Evolutionary conservation across 2,888 invertebrate species (phyloP), one percentile per base, ranked within the genome.

Genomic region (Galerucella pusilla): DNA sequence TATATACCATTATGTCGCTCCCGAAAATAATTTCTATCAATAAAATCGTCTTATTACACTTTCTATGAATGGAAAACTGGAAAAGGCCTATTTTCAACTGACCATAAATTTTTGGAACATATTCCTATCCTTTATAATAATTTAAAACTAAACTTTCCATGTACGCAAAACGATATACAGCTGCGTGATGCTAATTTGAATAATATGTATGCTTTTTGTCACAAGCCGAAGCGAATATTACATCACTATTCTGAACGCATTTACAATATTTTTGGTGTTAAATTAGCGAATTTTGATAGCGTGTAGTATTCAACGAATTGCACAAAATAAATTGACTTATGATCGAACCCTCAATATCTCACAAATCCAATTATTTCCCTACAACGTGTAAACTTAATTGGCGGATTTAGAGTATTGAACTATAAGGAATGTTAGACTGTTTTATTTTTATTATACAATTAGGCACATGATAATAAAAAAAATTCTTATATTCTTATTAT

Each of bases 241-340:
- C 49, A 49, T 49, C 14, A 49, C 12, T 49, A 49, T 49, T 49
- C 49, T 3, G 0, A 10, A 49, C 46, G 46, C 12, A 49, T 59
- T 5, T 59, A 59, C 20, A 20, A 25, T 20, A 4, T 59, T 59
- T 59, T 59, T 25, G 59, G 16, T 59, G 20, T 20, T 59, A 59
- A 59, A 59, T 59, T 59, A 25, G 20, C 9, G 25, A 25, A 20
- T 25, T 59, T 16, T 59, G 20, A 59, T 59, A 59, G 20, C 59
- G 11, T 59, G 25, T 25, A 59, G 25, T 4, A 4, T 59, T 59
- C 20, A 59, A 25, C 12, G 59, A 10, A 20, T n/a, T 25, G 25
- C 4, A 25, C 59, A 20, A 12, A 59, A 59, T 20, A 59, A 59
- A 59, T 59, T 59, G 59, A 59, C 59, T 25, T 59, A 20, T 59